A percentile compares a stretch with the other conserved stretches of the same genome.
Conservation (phyloP, 2,797 vertebrate genomes). For the Pseudopleuronectes americanus region DNA sequence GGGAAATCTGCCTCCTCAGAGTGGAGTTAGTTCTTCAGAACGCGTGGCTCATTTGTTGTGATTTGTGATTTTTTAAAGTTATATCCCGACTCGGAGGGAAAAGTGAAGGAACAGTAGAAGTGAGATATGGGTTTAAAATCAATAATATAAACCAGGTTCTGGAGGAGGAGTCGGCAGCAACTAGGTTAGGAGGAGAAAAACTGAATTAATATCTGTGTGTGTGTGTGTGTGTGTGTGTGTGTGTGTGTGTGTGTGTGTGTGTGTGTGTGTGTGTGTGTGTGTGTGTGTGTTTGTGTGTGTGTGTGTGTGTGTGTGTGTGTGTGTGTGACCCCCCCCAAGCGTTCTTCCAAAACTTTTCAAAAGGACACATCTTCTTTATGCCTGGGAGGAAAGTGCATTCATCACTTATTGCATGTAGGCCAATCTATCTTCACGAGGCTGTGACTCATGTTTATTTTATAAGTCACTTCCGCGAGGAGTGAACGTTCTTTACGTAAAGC, state of each 20-base stretch:
- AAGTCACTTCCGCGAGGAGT: background rate
- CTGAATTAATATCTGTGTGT: background rate
- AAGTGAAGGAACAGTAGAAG: background rate
- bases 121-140: background rate
- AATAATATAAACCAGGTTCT: background rate
- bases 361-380: conserved; percentile 18
- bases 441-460: conserved; percentile 12
- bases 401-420: conserved; percentile 27
- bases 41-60: conserved; percentile 9
- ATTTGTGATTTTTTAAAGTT: conserved; percentile 6
- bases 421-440: conserved; percentile 13
- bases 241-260: background rate
- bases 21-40: no score
- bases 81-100: no score
- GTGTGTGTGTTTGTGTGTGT: background rate
- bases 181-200: conserved; percentile 16
- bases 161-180: background rate
- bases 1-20: background rate
- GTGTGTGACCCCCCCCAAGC: no score
- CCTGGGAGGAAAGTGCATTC: conserved; percentile 16
- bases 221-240: no score
- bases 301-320: background rate
- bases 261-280: background rate
- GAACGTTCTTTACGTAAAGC: background rate
- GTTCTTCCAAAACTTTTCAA: conserved; percentile 25